Percentiles rank a stretch among this genome's conserved stretches.
Evolutionary conservation across 2,113 vertebrate species (phyloP).

Genomic region (Regulus satrapa): DNA sequence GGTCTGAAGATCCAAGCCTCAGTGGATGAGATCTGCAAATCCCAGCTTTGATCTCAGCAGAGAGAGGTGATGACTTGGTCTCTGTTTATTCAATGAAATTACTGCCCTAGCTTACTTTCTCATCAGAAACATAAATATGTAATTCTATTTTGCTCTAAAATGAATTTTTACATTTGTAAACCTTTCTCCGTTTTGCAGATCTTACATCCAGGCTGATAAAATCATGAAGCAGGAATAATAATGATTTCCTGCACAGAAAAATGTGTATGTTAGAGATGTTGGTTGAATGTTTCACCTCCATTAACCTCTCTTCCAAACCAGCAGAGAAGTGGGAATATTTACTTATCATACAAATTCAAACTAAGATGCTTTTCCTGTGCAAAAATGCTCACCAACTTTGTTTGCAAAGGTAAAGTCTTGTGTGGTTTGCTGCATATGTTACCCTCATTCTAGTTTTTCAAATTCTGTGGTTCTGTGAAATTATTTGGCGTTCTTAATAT

Average conservation of each 20-base stretch:
- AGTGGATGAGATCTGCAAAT: not conserved
- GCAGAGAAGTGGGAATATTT: conserved; percentile 40
- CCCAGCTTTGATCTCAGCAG: not conserved
- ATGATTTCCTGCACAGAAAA: conserved; percentile 19
- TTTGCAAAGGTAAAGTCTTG: not conserved
- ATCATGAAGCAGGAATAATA: not conserved
- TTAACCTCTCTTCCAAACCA: conserved; percentile 63
- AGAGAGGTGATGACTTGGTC: not conserved
- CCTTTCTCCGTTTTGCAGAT: not conserved
- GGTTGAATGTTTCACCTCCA: conserved; percentile 44
- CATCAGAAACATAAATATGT: not conserved
- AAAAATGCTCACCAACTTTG: conserved; percentile 8
- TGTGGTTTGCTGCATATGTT: not conserved
- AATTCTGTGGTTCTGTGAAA: not conserved
- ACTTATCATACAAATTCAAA: conserved; percentile 52
- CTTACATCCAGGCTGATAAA: conserved; percentile 28
- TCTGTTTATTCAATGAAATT: not conserved
- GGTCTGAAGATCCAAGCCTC: not conserved
- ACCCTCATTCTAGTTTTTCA: not conserved
- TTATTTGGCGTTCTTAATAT: not conserved
- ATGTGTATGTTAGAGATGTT: not conserved
- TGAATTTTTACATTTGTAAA: not conserved
- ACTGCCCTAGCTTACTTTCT: not conserved
- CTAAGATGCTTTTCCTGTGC: conserved; percentile 17
- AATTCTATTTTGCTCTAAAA: not conserved